phyloP scores from a whole-genome alignment of 2,797 vertebrate genomes.

The Periparus ater region DNA sequence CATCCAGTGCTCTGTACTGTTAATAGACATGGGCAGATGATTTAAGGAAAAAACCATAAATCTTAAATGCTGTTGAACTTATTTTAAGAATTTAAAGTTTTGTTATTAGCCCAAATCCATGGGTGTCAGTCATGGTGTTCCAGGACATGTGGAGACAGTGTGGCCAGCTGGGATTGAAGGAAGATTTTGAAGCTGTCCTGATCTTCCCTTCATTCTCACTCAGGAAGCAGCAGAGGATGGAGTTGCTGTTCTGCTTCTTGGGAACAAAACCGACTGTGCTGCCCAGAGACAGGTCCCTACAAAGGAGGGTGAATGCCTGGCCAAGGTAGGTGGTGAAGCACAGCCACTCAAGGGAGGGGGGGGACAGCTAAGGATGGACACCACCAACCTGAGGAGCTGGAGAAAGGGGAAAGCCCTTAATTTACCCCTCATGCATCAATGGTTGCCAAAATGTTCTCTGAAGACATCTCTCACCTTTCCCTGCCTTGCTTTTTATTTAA shows the following conservation, averaged over 20 bases:
- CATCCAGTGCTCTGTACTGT: background rate
- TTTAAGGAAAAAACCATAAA: background rate
- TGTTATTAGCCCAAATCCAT: background rate
- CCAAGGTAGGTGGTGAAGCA: constrained; percentile 77
- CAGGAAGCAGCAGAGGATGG: constrained; percentile 82
- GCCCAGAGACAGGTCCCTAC: constrained; percentile 76
- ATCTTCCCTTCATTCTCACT: background rate
- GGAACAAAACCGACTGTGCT: constrained; percentile 88
- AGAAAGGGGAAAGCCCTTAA: background rate
- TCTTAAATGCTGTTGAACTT: background rate
- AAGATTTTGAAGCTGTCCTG: background rate
- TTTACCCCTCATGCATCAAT: background rate
- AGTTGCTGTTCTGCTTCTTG: constrained; percentile 83
- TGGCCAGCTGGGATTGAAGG: background rate
- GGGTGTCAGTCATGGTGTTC: background rate
- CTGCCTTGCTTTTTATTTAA: background rate
- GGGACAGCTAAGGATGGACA: background rate
- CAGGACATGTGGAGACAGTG: background rate
- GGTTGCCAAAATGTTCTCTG: background rate
- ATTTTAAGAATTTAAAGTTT: background rate
- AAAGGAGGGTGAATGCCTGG: constrained; percentile 79
- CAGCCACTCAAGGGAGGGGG: background rate
- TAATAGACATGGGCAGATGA: background rate
- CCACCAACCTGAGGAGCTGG: background rate
- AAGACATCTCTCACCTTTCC: background rate